Evolutionary conservation across 2,888 invertebrate genomes (phyloP).

Genomic region (Meghimatium bilineatum): DNA sequence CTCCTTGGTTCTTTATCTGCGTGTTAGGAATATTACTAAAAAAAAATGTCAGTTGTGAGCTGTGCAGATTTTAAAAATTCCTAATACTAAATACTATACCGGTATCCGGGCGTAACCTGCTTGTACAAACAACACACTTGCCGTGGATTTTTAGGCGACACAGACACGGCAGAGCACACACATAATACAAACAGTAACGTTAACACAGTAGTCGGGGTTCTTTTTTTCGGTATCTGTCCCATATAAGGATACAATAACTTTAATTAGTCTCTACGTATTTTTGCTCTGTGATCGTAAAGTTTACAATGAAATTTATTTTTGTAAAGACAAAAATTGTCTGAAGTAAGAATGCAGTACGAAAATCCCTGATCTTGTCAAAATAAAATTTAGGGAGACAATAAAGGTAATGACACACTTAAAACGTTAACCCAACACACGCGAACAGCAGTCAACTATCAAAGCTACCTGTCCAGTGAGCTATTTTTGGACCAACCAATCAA

Average conservation of each 20-base stretch:
- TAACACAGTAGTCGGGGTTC: neutral
- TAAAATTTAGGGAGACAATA: too few species aligned
- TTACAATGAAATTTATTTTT: neutral
- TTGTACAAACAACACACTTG: neutral
- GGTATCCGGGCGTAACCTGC: neutral
- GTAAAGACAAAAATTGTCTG: too few species aligned
- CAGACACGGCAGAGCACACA: neutral
- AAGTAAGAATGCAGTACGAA: too few species aligned
- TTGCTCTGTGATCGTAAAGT: neutral
- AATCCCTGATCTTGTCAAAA: too few species aligned
- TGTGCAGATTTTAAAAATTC: neutral
- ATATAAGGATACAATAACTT: neutral
- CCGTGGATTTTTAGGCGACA: neutral
- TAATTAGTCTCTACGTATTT: neutral
- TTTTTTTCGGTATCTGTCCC: neutral
- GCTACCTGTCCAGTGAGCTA: conserved; percentile 18
- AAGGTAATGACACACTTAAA: too few species aligned
- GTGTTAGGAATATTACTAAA: too few species aligned
- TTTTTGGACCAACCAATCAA: neutral
- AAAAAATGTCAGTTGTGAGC: too few species aligned
- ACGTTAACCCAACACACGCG: neutral
- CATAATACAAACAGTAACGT: too few species aligned
- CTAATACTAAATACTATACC: neutral
- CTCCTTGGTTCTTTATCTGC: too few species aligned
- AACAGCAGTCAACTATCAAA: neutral